Base-by-base conservation (phyloP, 2,888 invertebrate species). In the Crocallis elinguaria region DNA sequence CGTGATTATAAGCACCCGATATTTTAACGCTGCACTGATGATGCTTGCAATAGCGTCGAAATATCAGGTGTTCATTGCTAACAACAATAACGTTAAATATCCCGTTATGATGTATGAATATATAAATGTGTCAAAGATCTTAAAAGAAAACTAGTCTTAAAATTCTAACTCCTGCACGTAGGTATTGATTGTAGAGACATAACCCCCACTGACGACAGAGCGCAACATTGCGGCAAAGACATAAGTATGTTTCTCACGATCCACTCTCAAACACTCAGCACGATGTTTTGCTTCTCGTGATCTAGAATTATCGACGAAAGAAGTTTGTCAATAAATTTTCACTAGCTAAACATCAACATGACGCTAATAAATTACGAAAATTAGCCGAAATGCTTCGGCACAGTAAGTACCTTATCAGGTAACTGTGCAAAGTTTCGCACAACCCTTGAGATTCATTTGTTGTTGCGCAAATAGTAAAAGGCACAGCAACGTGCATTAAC, bases 201-300 rank as follows among this genome's bases (percentile, higher is more conserved):
- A 53, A 49, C 45, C 39, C 51, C 49, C 27, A 50, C 48, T 60
- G 58, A 51, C 46, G 57, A 49, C 60, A 54, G 29, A 29, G 39
- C 2, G 14, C 46, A 37, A 27, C 51, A 58, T 57, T 43, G 55
- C 65, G 50, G 64, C 53, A 43, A 43, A 42, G 60, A 66, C 70
- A 60, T 51, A 60, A n/a, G n/a, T n/a, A n/a, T 53, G 62, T 64
- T 81, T 82, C 82, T 73, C 82, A 82, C 82, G 82, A 79, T 76
- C 75, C 60, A 71, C 66, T 76, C 69, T 67, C 64, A 13, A 64
- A 45, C 55, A 52, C 29, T 51, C 56, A 57, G 52, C 71, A 64
- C 71, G 65, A 73, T 75, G 69, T 73, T 76, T 75, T 73, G 66
- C 71, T 54, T 52, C 62, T 65, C 72, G 64, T 73, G 75, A 71